Conservation (phyloP, 1,140 invertebrate genomes). For the Euwallacea similis region DNA sequence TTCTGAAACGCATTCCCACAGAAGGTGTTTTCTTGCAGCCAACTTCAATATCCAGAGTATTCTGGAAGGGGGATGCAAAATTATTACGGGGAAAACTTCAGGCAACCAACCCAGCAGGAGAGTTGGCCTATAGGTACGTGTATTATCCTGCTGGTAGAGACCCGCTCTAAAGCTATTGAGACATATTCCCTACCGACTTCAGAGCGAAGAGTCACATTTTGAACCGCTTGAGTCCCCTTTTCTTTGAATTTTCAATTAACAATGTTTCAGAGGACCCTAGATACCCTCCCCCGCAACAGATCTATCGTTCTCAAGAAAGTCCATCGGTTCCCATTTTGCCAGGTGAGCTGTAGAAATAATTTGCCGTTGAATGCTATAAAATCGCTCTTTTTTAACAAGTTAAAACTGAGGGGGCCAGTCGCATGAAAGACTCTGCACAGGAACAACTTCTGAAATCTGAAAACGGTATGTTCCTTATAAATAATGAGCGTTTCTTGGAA, state of each 20-base stretch:
- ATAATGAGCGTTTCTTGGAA: too few species aligned
- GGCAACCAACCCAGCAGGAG: slow-evolving; percentile 46
- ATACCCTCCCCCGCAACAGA: slow-evolving; percentile 7
- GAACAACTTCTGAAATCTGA: too few species aligned
- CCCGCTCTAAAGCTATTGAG: too few species aligned
- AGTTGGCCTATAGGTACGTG: slow-evolving; percentile 44
- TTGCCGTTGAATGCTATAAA: too few species aligned
- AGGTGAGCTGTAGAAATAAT: neutral
- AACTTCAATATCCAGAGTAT: slow-evolving; percentile 43
- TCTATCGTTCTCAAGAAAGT: slow-evolving; percentile 15
- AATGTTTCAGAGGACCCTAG: slow-evolving; percentile 16
- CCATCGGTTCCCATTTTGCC: slow-evolving; percentile 7
- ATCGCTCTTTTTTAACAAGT: neutral
- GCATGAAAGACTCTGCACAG: neutral
- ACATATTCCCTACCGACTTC: too few species aligned
- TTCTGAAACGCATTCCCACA: too few species aligned
- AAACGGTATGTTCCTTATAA: too few species aligned
- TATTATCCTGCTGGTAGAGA: too few species aligned
- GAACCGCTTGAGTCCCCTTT: too few species aligned
- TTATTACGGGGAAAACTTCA: slow-evolving; percentile 50
- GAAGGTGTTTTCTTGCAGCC: slow-evolving; percentile 30
- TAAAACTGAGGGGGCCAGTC: slow-evolving; percentile 24
- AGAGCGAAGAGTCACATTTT: too few species aligned
- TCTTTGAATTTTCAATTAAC: neutral
- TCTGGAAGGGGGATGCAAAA: slow-evolving; percentile 30